phyloP scores from a whole-genome alignment of 92 coral and sea anemone species.

The Phymanthus crucifer region DNA sequence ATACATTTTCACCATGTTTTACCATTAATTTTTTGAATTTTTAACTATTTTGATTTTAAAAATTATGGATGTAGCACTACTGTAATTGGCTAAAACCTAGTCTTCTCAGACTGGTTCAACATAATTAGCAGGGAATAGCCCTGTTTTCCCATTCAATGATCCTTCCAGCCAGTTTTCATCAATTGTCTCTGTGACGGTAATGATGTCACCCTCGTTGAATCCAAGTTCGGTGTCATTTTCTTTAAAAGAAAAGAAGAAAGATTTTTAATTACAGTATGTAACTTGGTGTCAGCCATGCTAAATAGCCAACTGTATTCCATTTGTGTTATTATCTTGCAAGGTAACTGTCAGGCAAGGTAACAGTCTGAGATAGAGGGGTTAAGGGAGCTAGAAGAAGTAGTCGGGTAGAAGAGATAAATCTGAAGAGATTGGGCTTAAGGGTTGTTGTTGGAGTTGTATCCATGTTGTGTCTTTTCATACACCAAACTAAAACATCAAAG shows the following conservation, averaged over 20 bases:
- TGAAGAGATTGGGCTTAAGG: too few relatives aligned
- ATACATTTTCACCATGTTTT: not conserved
- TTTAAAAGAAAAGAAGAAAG: too few relatives aligned
- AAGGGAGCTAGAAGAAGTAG: too few relatives aligned
- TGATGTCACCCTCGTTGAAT: slow-evolving; percentile 83
- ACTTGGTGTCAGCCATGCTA: not conserved
- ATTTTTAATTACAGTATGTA: too few relatives aligned
- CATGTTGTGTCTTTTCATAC: not conserved
- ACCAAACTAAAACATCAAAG: not conserved
- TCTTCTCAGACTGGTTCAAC: slow-evolving; percentile 60
- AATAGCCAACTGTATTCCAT: too few relatives aligned
- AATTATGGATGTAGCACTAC: not conserved
- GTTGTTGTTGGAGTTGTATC: too few relatives aligned
- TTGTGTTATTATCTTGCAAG: too few relatives aligned
- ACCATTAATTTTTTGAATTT: not conserved
- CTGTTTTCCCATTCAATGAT: slow-evolving; percentile 68
- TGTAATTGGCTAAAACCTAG: not conserved
- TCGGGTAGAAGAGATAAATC: too few relatives aligned
- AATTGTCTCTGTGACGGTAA: slow-evolving; percentile 73
- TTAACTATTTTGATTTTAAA: not conserved
- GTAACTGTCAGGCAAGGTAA: too few relatives aligned
- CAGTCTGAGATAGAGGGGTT: too few relatives aligned
- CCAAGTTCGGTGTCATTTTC: slow-evolving; percentile 96
- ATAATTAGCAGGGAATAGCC: slow-evolving; percentile 89
- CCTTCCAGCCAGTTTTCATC: slow-evolving; percentile 98